Conservation (phyloP, 2,888 invertebrate genomes). For the Synanthedon vespiformis region DNA sequence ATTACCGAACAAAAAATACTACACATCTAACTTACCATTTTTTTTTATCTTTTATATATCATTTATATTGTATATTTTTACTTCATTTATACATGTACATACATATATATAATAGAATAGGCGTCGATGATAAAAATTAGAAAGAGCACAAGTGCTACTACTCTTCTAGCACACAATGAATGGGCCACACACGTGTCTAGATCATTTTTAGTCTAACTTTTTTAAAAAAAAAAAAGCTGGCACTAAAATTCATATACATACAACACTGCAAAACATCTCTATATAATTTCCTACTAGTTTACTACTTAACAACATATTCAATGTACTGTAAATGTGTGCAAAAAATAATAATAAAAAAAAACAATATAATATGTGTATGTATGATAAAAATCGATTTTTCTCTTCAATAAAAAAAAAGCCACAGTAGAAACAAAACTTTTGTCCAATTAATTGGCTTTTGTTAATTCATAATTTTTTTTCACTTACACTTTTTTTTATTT, state of each 20-base stretch:
- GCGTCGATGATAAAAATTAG: too few relatives aligned
- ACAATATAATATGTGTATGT: constrained; percentile 31
- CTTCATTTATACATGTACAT: too few relatives aligned
- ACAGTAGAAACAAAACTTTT: too few relatives aligned
- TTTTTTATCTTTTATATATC: constrained; percentile 17
- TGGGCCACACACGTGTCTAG: constrained; percentile 41
- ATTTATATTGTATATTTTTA: too few relatives aligned
- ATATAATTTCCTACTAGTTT: constrained; percentile 20
- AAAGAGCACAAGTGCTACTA: not conserved
- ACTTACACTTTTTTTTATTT: constrained; percentile 58
- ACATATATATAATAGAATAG: too few relatives aligned
- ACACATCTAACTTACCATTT: constrained; percentile 39
- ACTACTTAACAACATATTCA: constrained; percentile 26
- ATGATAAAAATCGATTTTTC: constrained; percentile 33
- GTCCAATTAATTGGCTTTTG: constrained; percentile 15
- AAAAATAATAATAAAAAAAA: constrained; percentile 30
- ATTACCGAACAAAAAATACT: constrained; percentile 42
- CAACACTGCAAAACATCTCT: constrained; percentile 27
- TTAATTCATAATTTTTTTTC: constrained; percentile 28
- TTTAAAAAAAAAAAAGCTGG: constrained; percentile 40
- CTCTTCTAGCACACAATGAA: constrained; percentile 8
- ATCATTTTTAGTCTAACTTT: constrained; percentile 4
- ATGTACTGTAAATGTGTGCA: constrained; percentile 31
- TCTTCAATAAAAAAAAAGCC: too few relatives aligned
- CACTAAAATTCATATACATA: constrained; percentile 28